A percentile compares a stretch with the other conserved stretches of the same genome.
Conservation (phyloP, 2,797 vertebrate genomes). For the Sandelia bainsii region DNA sequence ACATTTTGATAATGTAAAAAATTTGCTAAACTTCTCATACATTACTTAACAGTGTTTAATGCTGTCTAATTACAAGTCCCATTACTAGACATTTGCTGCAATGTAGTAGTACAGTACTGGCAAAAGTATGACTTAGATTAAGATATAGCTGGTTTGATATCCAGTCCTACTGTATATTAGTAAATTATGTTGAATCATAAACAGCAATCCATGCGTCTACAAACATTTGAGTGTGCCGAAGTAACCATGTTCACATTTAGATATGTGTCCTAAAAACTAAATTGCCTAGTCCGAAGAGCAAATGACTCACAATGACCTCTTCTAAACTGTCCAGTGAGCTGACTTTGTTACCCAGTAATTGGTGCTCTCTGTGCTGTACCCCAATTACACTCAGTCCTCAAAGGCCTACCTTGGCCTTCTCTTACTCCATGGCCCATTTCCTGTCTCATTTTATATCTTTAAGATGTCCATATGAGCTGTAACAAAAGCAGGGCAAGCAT, state of each 20-base stretch:
- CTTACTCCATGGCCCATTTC: slow-evolving; percentile 63
- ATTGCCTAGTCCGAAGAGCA: slow-evolving; percentile 7
- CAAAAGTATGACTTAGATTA: not conserved
- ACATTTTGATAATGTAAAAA: not conserved
- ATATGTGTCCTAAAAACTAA: slow-evolving; percentile 7
- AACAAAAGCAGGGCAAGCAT: slow-evolving; percentile 63
- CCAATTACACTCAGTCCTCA: slow-evolving; percentile 63
- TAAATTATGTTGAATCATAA: not conserved
- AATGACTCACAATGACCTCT: slow-evolving; percentile 33
- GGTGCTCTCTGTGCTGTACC: slow-evolving; percentile 48
- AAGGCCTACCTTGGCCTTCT: slow-evolving; percentile 52
- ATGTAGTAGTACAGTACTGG: not conserved
- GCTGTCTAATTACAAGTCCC: not conserved
- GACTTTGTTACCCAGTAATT: slow-evolving; percentile 59
- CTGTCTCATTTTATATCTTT: slow-evolving; percentile 69
- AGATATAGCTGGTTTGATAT: not conserved
- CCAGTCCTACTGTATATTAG: not conserved
- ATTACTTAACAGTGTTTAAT: not conserved
- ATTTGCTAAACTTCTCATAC: not conserved
- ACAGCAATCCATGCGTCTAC: no score
- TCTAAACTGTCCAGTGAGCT: slow-evolving; percentile 37
- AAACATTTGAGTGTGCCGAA: not conserved
- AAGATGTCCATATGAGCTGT: slow-evolving; percentile 63
- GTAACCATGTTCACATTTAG: not conserved
- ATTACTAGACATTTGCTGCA: not conserved